phyloP scores from a whole-genome alignment of 2,888 invertebrate genomes.

The Laspeyria flexula region DNA sequence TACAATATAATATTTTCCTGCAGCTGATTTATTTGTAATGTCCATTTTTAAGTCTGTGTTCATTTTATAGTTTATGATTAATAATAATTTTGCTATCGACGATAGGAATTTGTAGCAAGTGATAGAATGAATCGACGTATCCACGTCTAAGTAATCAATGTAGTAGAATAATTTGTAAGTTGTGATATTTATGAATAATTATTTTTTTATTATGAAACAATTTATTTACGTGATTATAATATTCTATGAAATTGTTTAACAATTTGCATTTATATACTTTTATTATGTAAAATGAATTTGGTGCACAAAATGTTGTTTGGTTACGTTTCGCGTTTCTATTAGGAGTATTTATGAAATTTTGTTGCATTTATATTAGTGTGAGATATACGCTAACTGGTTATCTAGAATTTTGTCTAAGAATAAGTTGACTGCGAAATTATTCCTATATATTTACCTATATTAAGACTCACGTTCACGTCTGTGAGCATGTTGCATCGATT shows the following conservation, averaged over 20 bases:
- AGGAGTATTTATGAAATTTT: slow-evolving; percentile 42
- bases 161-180: slow-evolving; percentile 49
- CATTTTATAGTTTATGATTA: slow-evolving; percentile 35
- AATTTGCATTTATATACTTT: slow-evolving; percentile 60
- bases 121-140: slow-evolving; percentile 11
- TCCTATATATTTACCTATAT: too few relatives aligned
- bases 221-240: slow-evolving; percentile 47
- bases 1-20: slow-evolving; percentile 17
- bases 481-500: too few relatives aligned
- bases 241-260: slow-evolving; percentile 65
- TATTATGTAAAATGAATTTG: slow-evolving; percentile 33
- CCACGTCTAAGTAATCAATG: slow-evolving; percentile 17
- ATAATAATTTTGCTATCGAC: slow-evolving; percentile 22
- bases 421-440: background rate
- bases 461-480: too few relatives aligned
- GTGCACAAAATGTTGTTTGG: slow-evolving; percentile 59
- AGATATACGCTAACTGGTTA: slow-evolving; percentile 19
- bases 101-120: slow-evolving; percentile 15
- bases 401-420: slow-evolving; percentile 2
- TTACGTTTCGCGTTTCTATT: slow-evolving; percentile 40
- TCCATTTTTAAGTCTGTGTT: slow-evolving; percentile 47
- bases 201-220: slow-evolving; percentile 21
- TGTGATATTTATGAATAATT: slow-evolving; percentile 58
- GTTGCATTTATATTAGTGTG: slow-evolving; percentile 64
- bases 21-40: slow-evolving; percentile 31